Evolutionary conservation across 2,113 vertebrate species (phyloP), one percentile per base, ranked within the genome.

Genomic region (Lepus americanus): DNA sequence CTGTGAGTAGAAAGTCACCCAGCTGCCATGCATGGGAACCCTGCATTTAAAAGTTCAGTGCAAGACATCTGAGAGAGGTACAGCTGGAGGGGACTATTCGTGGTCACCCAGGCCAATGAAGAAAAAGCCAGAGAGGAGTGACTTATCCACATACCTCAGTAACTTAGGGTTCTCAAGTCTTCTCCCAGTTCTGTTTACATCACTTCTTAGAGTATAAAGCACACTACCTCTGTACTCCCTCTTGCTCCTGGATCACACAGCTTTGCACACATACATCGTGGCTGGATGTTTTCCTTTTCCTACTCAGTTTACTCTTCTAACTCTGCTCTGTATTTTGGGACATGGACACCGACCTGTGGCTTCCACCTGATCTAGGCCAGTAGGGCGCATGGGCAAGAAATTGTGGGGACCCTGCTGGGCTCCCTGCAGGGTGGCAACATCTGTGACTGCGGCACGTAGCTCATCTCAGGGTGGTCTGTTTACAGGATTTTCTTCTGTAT

Each of bases 401-500:
- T 59, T 44, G 63, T 79, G 36, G 53, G 12, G 13, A 61, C 13
- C 5, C 5, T 7, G 0, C 22, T 0, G 0, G 3, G 2, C 12
- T 49, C 29, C 9, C 61, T 29, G 16, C 33, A 72, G 87, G 22
- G 11, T 31, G 67, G 53, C 83, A 14, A 9, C 23, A 14, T 44
- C 53, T 39, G 53, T 39, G 33, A 66, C 73, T 72, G 13, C 14
- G 29, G 77, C 16, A n/a, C 53, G 8, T 19, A 79, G 44, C 78
- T 31, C 9, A 23, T 90, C n/a, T 77, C 25, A 23, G 76, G 89
- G 33, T 53, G 39, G 16, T 31, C 77, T 22, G 90, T 33, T 69
- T 66, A 16, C 2, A 23, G 82, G 22, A n/a, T 72, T 84, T 74
- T 82, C 27, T 86, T 74, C 9, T 70, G 33, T 20, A 11, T 85